phyloP scores from a whole-genome alignment of 2,797 vertebrate genomes.

The Halcyon smyrnensis region DNA sequence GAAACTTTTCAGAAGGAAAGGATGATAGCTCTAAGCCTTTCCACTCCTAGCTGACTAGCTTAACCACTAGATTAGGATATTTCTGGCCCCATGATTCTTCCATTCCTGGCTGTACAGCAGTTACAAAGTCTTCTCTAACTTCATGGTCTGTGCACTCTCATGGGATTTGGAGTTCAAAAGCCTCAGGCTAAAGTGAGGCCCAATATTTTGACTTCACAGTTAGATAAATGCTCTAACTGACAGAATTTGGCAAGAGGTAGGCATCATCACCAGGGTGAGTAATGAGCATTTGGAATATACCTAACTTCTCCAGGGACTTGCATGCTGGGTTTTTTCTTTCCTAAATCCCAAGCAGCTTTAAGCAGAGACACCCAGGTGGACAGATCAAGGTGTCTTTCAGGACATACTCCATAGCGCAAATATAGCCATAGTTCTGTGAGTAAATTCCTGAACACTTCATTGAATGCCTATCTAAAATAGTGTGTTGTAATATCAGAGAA shows the following conservation, averaged over 20 bases:
- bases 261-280: not conserved
- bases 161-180: not conserved
- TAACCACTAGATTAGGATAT: not conserved
- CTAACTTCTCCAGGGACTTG: not conserved
- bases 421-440: not conserved
- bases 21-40: not conserved
- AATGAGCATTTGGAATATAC: not conserved
- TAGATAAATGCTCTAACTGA: not conserved
- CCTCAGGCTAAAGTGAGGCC: not conserved
- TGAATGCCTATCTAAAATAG: conserved; percentile 37
- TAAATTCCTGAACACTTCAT: conserved; percentile 12
- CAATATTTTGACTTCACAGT: not conserved
- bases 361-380: conserved; percentile 13
- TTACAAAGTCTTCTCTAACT: not conserved
- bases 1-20: not conserved
- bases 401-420: conserved; percentile 20
- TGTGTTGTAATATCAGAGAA: conserved; percentile 28
- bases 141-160: not conserved
- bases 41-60: not conserved
- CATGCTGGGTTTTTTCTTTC: not conserved
- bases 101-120: not conserved
- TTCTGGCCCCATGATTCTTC: not conserved
- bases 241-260: not conserved
- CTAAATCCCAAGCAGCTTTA: conserved; percentile 25
- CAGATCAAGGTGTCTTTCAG: conserved; percentile 4